phyloP scores from a whole-genome alignment of 2,113 vertebrate genomes.

The Podarcis muralis region DNA sequence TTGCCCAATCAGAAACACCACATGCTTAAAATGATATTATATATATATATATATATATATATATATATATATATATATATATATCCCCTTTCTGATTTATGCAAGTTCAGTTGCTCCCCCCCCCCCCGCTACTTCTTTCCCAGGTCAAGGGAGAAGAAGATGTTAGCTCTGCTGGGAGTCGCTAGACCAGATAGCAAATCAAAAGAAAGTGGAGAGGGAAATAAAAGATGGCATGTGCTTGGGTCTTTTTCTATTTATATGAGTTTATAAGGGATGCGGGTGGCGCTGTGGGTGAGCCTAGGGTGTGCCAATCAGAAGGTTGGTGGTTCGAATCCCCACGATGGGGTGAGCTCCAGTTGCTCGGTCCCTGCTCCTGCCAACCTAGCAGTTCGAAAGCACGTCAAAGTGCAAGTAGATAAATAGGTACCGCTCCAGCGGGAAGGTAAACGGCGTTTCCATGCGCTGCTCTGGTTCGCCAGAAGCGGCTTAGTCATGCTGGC shows the following conservation, averaged over 20 bases:
- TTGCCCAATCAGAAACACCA: slow-evolving; percentile 43
- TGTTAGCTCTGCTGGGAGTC: neutral
- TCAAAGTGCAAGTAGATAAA: too few species aligned
- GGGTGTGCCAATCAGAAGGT: too few species aligned
- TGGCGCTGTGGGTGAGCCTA: too few species aligned
- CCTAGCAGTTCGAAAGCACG: too few species aligned
- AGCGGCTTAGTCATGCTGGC: too few species aligned
- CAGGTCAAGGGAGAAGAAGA: slow-evolving; percentile 43
- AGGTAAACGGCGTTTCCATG: too few species aligned
- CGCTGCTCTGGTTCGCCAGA: too few species aligned
- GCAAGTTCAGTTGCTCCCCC: slow-evolving; percentile 48
- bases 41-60: neutral
- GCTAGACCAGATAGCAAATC: neutral
- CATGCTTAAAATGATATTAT: slow-evolving; percentile 31
- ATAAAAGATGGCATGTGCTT: neutral
- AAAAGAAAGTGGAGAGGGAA: neutral
- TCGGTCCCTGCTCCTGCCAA: too few species aligned
- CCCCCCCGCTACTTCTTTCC: neutral
- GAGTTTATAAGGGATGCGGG: neutral
- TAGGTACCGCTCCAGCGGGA: too few species aligned
- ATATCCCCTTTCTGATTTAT: slow-evolving; percentile 51
- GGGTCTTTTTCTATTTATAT: neutral
- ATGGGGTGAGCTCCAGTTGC: too few species aligned
- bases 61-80: too few species aligned
- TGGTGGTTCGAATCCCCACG: too few species aligned